Evolutionary conservation across 2,888 invertebrate genomes (phyloP), one percentile per base, ranked within the genome.

Genomic region (Chrysomela aeneicollis): DNA sequence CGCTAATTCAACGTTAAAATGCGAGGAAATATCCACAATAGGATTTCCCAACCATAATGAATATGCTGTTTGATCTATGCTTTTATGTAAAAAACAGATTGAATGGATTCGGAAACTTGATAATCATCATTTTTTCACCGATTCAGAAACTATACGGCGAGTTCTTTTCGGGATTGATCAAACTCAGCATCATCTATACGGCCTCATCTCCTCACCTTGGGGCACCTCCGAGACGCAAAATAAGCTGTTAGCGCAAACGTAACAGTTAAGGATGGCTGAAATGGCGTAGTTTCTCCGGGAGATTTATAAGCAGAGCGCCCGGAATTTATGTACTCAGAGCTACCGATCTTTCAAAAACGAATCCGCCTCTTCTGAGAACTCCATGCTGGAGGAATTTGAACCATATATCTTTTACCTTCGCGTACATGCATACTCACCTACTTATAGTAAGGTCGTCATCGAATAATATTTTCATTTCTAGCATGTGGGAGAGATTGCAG

Each of bases 381-480:
- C 32, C 70, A 59, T 42, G 66, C 62, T 64, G 64, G 35, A 59
- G 15, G 35, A 63, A 53, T 52, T 47, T 51, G 55, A 63, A 64
- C 55, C 69, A 68, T 70, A 59, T 61, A 61, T 67, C 67, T 69
- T 63, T 1, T 65, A 67, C 63, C 69, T 69, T 62, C 67, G n/a
- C n/a, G 37, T 66, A 71, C 10, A 12, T 42, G 15, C 4, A 42
- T 12, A 42, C 3, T 10, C 35, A n/a, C 35, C 6, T 8, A 15
- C 15, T 42, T 42, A 42, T 15, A 42, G 42, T 42, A 42, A 10
- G 35, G 35, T 35, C 26, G 26, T 8, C 3, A 26, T 10, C 35
- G 26, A 26, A 26, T 26, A 26, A 26, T 5, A 26, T 5, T 26
- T 5, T 26, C 3, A 26, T 5, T 26, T 26, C 26, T 3, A 3